These are phyloP conservation scores for Falco berigora DNA, from an alignment of 2,797 vertebrate genomes.

Conservation along the genomic window DNA sequence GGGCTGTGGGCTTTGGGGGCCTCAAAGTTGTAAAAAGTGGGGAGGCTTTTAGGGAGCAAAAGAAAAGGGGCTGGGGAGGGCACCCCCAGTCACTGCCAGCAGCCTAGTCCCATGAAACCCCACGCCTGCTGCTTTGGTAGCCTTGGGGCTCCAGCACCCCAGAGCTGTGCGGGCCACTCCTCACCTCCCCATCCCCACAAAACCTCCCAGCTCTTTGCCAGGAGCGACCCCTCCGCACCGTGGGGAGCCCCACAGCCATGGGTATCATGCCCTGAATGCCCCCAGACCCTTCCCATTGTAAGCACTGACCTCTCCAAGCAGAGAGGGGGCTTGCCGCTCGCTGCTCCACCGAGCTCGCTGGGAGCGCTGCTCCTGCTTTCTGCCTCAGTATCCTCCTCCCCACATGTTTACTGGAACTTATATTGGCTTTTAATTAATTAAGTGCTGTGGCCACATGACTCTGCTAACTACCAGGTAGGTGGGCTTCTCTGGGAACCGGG, in stretches of 20 bases:
- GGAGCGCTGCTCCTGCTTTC: neutral
- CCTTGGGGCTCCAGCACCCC: neutral
- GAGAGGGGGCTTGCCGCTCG: neutral
- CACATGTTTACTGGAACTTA: slow-evolving; percentile 19
- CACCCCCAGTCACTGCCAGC: neutral
- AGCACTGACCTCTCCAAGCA: neutral
- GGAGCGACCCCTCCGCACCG: accelerated
- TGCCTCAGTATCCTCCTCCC: neutral
- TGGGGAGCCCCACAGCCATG: neutral
- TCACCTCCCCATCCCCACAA: neutral
- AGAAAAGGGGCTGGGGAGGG: neutral
- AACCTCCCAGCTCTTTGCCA: neutral
- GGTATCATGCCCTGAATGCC: accelerated
- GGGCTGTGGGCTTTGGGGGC: neutral
- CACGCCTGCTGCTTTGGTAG: neutral
- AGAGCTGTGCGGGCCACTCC: accelerated
- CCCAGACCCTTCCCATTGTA: neutral
- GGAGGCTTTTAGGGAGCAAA: neutral
- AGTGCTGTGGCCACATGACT: slow-evolving; percentile 52
- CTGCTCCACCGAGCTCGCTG: neutral
- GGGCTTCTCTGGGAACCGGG: neutral
- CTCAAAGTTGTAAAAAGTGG: neutral
- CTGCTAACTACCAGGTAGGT: slow-evolving; percentile 27
- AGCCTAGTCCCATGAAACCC: neutral
- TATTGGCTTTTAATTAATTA: slow-evolving; percentile 40